Conservation (phyloP, 1,140 invertebrate genomes). For the Rhopalosiphum padi region DNA sequence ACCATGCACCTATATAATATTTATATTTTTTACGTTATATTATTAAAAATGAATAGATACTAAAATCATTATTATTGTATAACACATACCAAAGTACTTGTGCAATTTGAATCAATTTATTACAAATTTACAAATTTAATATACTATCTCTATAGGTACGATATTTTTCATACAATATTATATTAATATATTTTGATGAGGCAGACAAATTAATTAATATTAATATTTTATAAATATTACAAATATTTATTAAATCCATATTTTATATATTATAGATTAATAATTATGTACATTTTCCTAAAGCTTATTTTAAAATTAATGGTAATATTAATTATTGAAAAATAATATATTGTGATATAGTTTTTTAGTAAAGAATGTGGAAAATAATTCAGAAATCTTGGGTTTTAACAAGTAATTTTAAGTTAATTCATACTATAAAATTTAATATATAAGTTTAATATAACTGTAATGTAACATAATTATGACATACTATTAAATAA, state of each 20-base stretch:
- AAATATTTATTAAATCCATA: neutral
- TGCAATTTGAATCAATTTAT: neutral
- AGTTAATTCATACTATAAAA: neutral
- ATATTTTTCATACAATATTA: no score
- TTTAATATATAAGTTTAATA: neutral
- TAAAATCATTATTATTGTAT: neutral
- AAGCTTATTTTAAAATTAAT: neutral
- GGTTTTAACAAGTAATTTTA: neutral
- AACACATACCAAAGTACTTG: neutral
- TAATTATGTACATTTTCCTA: neutral
- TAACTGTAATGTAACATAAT: neutral
- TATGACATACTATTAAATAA: neutral
- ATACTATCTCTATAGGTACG: neutral
- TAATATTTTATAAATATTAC: neutral
- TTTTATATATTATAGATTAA: neutral
- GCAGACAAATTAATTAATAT: neutral
- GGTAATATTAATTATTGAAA: neutral
- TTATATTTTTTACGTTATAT: neutral
- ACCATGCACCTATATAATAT: no score
- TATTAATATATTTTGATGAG: neutral
- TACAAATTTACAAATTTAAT: neutral
- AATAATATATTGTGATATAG: neutral
- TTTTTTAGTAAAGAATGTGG: neutral
- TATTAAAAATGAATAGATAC: neutral
- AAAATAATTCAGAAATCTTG: neutral